Evolutionary conservation across 2,113 vertebrate species (phyloP), one percentile per base, ranked within the genome.

Genomic region (Passer domesticus): DNA sequence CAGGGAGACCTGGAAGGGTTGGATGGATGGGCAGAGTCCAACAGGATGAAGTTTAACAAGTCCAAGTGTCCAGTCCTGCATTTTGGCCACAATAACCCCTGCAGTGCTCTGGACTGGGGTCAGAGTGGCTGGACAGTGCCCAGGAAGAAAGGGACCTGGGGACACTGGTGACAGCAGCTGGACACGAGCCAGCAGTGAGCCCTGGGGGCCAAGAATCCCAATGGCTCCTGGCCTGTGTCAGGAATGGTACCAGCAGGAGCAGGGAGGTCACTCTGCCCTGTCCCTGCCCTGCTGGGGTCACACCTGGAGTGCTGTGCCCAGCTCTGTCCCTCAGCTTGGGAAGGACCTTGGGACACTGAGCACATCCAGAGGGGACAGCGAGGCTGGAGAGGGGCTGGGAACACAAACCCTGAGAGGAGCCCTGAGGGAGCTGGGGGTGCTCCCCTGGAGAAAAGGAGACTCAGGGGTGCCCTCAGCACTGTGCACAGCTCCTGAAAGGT

Each of bases 11-110:
- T 46, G 41, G 33, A 30, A 58, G 1, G 11, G 33, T 8, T 75
- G 43, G 43, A 37, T 16, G 52, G 41, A 20, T 75, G 55, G 41
- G 20, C 25, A 59, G 55, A 35, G 20, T 30, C 41, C 2, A 35
- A 1, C 1, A 4, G 1, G 72, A 46, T 59, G 55, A 17, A 28
- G 15, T 46, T 35, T 58, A 7, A 13, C 17, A 22, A 58, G 1
- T 30, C 24, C 41, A 75, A 22, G 13, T 35, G 31, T 13, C 4
- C 3, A 16, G 18, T 23, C 5, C 55, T 46, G 43, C 25, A 37
- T 23, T 59, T 59, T 46, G 53, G 41, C 25, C 73, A 47, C 73
- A 75, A 23, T 2, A 59, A 58, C 10, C 24, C 53, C 72, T 74
- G 72, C 41, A 74, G 0, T 4, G 6, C 11, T 41, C 1, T 1